Percentiles rank a stretch among this genome's conserved stretches.
These are phyloP conservation scores for Zootoca vivipara DNA, from an alignment of 2,113 vertebrate species.

Conservation along the genomic window DNA sequence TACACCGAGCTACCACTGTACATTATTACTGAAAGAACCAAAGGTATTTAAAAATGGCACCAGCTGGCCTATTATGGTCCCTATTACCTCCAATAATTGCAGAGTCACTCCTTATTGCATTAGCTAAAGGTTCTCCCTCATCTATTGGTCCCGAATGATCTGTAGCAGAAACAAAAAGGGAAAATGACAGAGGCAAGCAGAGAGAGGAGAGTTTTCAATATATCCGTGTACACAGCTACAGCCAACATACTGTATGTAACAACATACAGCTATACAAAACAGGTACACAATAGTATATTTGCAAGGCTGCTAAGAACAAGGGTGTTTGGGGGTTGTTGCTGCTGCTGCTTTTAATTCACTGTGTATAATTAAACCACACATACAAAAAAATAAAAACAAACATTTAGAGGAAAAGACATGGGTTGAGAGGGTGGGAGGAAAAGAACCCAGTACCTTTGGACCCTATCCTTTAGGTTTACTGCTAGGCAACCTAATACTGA, in stretches of 20 bases:
- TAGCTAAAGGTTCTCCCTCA: slow-evolving; percentile 83
- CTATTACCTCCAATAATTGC: slow-evolving; percentile 93
- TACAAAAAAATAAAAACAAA: neutral
- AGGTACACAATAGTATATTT: neutral
- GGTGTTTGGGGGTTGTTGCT: neutral
- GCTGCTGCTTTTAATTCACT: neutral
- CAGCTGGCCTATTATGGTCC: neutral
- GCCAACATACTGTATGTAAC: neutral
- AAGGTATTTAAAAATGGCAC: neutral
- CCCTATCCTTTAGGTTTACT: neutral
- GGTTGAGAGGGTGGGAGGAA: neutral
- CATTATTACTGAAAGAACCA: neutral
- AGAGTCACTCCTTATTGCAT: slow-evolving; percentile 85
- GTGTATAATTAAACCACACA: slow-evolving; percentile 12
- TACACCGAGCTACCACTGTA: too few species aligned
- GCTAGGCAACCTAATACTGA: fast-evolving
- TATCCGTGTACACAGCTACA: neutral
- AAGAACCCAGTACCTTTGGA: slow-evolving; percentile 18
- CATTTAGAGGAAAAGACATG: slow-evolving; percentile 2
- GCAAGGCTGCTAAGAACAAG: neutral
- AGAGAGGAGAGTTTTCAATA: neutral
- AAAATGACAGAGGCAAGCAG: slow-evolving; percentile 33
- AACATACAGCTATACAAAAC: slow-evolving; percentile 4
- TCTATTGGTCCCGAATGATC: slow-evolving; percentile 88
- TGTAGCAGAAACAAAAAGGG: slow-evolving; percentile 65